phyloP scores from a whole-genome alignment of 1,140 invertebrate genomes.

The Aethina tumida region DNA sequence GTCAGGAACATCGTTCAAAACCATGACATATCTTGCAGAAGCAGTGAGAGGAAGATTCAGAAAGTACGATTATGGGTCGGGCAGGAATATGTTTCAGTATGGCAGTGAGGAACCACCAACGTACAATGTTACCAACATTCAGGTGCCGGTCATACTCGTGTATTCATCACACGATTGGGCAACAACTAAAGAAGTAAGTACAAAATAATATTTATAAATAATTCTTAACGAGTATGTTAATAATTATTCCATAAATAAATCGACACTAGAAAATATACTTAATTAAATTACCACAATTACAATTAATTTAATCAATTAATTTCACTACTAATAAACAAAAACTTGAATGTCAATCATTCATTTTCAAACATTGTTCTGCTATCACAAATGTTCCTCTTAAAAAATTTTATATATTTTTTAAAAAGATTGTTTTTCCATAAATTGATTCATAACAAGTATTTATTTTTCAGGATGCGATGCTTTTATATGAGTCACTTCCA shows the following conservation, averaged over 20 bases:
- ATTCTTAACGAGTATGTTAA: too few relatives aligned
- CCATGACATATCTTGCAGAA: slow-evolving; percentile 24
- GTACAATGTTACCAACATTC: slow-evolving; percentile 28
- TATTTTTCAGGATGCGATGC: slow-evolving; percentile 26
- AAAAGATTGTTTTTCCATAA: background rate
- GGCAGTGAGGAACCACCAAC: slow-evolving; percentile 23
- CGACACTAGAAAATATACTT: too few relatives aligned
- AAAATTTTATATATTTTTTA: background rate
- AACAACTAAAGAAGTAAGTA: slow-evolving; percentile 23
- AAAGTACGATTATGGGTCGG: slow-evolving; percentile 28
- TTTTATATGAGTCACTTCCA: slow-evolving; percentile 25
- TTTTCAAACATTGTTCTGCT: background rate
- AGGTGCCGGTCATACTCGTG: slow-evolving; percentile 28
- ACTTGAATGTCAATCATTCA: background rate
- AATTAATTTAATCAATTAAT: background rate
- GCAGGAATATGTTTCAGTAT: slow-evolving; percentile 23
- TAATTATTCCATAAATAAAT: too few relatives aligned
- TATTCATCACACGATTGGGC: slow-evolving; percentile 29
- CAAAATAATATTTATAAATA: too few relatives aligned
- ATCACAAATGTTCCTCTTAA: background rate
- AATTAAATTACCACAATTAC: slow-evolving; percentile 1
- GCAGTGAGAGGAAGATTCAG: slow-evolving; percentile 21
- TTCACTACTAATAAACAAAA: background rate
- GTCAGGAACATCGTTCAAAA: slow-evolving; percentile 28
- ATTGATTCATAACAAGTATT: background rate